A percentile compares a stretch with the other conserved stretches of the same genome.
phyloP scores from a whole-genome alignment of 2,888 invertebrate species.

The Mimumesa dahlbomi region DNA sequence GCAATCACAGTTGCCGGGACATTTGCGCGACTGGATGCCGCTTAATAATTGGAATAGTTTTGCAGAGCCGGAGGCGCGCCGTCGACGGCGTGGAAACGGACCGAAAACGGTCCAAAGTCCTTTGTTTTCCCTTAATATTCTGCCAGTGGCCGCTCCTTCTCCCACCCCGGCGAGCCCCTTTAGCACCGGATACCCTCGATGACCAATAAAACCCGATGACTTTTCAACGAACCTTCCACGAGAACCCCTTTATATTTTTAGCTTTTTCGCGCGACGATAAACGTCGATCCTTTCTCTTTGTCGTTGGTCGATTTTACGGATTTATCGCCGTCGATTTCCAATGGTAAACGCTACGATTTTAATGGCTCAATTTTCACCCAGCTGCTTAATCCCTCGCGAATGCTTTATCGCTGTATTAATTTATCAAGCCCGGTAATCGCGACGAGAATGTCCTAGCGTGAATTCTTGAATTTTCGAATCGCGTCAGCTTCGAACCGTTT shows the following conservation, averaged over 20 bases:
- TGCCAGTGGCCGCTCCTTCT: neutral
- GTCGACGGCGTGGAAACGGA: conserved; percentile 41
- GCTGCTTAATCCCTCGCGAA: too few relatives aligned
- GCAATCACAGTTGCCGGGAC: conserved; percentile 65
- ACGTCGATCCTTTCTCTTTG: neutral
- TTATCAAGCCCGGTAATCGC: too few relatives aligned
- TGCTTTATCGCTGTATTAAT: too few relatives aligned
- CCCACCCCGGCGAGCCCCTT: too few relatives aligned
- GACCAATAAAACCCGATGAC: conserved; percentile 36
- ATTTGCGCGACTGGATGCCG: conserved; percentile 56
- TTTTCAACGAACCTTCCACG: conserved; percentile 8
- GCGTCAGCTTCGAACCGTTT: too few relatives aligned
- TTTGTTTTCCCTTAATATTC: conserved; percentile 44
- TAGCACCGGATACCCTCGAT: conserved; percentile 14
- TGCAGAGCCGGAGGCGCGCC: conserved; percentile 25
- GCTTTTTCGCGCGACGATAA: neutral
- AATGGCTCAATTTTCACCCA: too few relatives aligned
- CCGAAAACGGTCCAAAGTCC: conserved; percentile 31
- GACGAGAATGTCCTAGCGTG: too few relatives aligned
- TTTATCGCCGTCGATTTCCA: conserved; percentile 10
- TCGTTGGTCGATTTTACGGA: conserved; percentile 1
- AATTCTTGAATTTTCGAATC: too few relatives aligned
- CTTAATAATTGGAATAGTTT: conserved; percentile 68
- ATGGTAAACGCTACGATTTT: too few relatives aligned
- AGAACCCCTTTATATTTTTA: neutral